Evolutionary conservation across 2,113 vertebrate species (phyloP), one percentile per base, ranked within the genome.

Genomic region (Callocephalon fimbriatum): DNA sequence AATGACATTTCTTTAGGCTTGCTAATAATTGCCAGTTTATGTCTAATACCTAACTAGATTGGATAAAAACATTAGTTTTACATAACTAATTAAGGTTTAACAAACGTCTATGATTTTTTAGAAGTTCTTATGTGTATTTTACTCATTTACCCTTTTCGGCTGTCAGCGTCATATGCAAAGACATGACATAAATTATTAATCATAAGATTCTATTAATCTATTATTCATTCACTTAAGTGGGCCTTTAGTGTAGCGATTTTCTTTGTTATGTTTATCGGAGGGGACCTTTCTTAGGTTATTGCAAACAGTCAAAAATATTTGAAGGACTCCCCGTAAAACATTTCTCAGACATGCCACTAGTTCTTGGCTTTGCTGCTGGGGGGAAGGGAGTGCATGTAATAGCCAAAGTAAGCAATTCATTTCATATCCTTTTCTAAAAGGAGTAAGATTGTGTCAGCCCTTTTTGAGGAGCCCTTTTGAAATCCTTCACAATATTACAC

Each of bases 361-460:
- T 61, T 96, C 95, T 84, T 95, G 92, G 68, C 93, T 95, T 48
- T 94, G 94, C 68, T 95, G 61, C 88, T 44, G 51, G 82, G 92
- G 96, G 90, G 88, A 93, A 90, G 92, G 83, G 88, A 93, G 90
- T 38, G 81, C 48, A 48, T 42, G 94, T n/a, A 93, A 97, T 91
- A 96, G 95, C 96, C 94, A 96, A 96, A 94, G 96, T 96, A 97
- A 97, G 95, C 96, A 97, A 78, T 97, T 97, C 83, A 91, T 97
- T 96, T 97, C 94, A 97, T 93, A 93, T 93, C 95, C 88, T 97
- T 94, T 96, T 96, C 95, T 92, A 97, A 97, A 97, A 97, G 93
- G 73, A 96, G 86, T 94, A 87, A 97, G 96, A 97, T 95, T 96
- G 94, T 95, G 88, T 97, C 94, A 96, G 95, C 94, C 95, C 91